These are phyloP conservation scores for Acrocephalus kingi DNA, from an alignment of 2,113 vertebrate species.

Conservation along the genomic window DNA sequence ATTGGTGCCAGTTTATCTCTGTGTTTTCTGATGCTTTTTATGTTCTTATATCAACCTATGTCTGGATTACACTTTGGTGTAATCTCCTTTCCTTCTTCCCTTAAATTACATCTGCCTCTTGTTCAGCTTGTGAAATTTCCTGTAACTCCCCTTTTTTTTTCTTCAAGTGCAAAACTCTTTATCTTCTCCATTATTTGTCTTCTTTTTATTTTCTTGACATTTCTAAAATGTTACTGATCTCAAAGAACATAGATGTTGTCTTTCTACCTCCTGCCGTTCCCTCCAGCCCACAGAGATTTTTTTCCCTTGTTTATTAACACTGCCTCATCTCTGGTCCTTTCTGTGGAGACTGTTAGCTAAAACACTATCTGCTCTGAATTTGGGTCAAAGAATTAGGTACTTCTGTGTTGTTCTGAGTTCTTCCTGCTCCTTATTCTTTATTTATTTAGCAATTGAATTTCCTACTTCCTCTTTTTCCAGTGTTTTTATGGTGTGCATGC, in stretches of 20 bases:
- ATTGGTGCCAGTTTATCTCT: not conserved
- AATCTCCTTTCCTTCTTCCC: not conserved
- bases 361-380: not conserved
- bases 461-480: not conserved
- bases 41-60: not conserved
- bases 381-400: not conserved
- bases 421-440: not conserved
- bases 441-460: not conserved
- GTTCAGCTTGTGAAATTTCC: not conserved
- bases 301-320: not conserved
- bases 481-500: not conserved
- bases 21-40: not conserved
- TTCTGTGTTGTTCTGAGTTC: not conserved
- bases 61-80: not conserved
- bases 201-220: not conserved
- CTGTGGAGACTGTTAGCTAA: not conserved
- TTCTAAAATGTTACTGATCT: not conserved
- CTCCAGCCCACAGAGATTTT: not conserved
- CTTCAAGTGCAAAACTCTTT: not conserved
- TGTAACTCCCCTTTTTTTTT: not conserved
- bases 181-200: not conserved
- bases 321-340: not conserved
- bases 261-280: not conserved
- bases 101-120: not conserved
- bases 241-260: not conserved